Evolutionary conservation across 2,113 vertebrate genomes (phyloP).

Genomic region (Dromiciops gliroides): DNA sequence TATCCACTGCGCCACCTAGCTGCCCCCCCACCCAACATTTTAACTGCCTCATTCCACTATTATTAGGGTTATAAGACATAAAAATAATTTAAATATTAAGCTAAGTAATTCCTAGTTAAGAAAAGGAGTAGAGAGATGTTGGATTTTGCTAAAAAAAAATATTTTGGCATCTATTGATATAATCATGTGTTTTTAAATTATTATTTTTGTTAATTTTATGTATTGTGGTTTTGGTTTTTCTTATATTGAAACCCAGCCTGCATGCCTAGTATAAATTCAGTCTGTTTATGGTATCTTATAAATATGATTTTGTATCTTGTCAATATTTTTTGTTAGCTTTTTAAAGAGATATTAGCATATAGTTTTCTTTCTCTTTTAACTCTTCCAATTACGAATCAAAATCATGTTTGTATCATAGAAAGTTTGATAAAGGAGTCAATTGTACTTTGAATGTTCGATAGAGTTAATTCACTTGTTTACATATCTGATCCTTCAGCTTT

Average conservation of each 20-base stretch:
- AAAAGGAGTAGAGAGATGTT: not conserved
- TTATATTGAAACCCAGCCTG: not conserved
- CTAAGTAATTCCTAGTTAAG: not conserved
- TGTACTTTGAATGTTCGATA: too few relatives aligned
- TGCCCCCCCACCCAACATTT: not conserved
- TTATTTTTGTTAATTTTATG: not conserved
- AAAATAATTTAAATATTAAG: not conserved
- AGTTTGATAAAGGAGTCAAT: too few relatives aligned
- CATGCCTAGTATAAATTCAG: too few relatives aligned
- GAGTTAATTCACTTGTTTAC: too few relatives aligned
- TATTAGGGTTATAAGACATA: not conserved
- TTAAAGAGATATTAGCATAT: not conserved
- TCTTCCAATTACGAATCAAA: not conserved
- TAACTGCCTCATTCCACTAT: not conserved
- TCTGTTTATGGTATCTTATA: too few relatives aligned
- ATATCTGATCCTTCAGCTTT: too few relatives aligned
- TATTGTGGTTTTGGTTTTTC: not conserved
- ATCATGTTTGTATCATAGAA: not conserved
- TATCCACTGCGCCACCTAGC: too few relatives aligned
- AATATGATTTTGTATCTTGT: too few relatives aligned
- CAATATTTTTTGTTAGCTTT: too few relatives aligned
- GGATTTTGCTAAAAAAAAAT: not conserved
- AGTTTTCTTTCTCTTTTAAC: not conserved
- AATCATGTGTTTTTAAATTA: not conserved
- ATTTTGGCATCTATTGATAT: not conserved